Evolutionary conservation across 2,797 vertebrate genomes (phyloP), one percentile per base, ranked within the genome.

Genomic region (Oreochromis grahami): DNA sequence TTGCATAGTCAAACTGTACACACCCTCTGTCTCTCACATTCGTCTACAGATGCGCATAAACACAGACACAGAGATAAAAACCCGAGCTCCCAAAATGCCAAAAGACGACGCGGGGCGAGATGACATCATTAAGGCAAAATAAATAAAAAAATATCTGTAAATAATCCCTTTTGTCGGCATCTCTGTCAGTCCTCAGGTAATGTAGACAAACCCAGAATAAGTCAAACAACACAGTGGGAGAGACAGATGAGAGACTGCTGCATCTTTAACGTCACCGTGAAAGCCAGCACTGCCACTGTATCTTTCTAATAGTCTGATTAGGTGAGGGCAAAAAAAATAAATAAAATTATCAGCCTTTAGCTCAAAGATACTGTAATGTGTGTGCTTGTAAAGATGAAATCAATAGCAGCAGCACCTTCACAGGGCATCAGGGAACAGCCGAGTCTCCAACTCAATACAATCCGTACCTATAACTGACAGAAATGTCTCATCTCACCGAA

Each of bases 281-380:
- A 80, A 90, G 86, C 78, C 78, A 87, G 79, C 76, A 76, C 78
- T 80, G 80, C 72, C 79, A 82, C 78, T 41, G 55, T 79, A 55
- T 90, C 87, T 86, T 86, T 90, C 84, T 91, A 93, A 90, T 91
- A 86, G 84, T 86, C 86, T 92, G 92, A 93, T 94, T 93, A 94
- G 88, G 78, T 77, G 80, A 89, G 86, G 90, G 87, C 78, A 81
- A 56, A 87, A 63, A 81, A 87, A 63, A 82, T 0, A 87, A 41
- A 41, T n/a, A 60, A 60, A 63, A 87, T 58, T 77, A 86, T 88
- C 72, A 80, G 87, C 90, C 90, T 87, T 92, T 82, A 91, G 89
- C 93, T 87, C 85, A 82, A 80, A 89, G 90, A 92, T 91, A 87
- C 88, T 77, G 89, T 89, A 86, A 91, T 80, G 88, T 89, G 86